A percentile compares a stretch with the other conserved stretches of the same genome.
These are phyloP conservation scores for Pasiphila rectangulata DNA, from an alignment of 2,888 invertebrate species.

Conservation along the genomic window DNA sequence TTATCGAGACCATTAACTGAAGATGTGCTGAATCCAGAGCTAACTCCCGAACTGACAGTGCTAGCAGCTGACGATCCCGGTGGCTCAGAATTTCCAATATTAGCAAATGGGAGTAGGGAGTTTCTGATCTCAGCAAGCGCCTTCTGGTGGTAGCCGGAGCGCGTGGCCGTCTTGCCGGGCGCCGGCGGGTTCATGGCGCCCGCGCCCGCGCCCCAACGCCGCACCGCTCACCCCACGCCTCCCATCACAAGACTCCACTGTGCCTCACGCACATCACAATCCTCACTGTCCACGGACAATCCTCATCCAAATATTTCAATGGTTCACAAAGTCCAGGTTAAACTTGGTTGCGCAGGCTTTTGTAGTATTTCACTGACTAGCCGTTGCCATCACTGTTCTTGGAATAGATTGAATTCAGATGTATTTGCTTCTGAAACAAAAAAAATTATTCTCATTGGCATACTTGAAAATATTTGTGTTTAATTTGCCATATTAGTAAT, in stretches of 20 bases:
- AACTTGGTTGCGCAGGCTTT: conserved; percentile 17
- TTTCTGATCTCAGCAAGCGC: conserved; percentile 93
- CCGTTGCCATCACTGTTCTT: conserved; percentile 27
- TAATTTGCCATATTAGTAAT: too few species aligned
- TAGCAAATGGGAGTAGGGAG: conserved; percentile 90
- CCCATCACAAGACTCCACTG: conserved; percentile 70
- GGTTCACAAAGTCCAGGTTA: conserved; percentile 21
- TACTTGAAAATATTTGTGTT: too few species aligned
- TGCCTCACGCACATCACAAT: conserved; percentile 54
- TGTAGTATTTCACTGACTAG: conserved; percentile 29
- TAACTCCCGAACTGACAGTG: conserved; percentile 83
- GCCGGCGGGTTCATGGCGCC: conserved; percentile 84
- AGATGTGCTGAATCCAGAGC: conserved; percentile 82
- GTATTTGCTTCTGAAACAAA: conserved; percentile 17
- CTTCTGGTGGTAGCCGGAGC: conserved; percentile 92
- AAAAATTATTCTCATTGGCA: background rate
- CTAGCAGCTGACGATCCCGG: conserved; percentile 88
- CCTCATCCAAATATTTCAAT: conserved; percentile 40
- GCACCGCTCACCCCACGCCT: conserved; percentile 77
- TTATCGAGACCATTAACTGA: conserved; percentile 82
- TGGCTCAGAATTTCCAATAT: conserved; percentile 82
- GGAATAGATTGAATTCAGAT: background rate
- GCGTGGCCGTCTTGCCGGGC: conserved; percentile 83
- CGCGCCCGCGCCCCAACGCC: conserved; percentile 79
- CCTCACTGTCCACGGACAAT: conserved; percentile 49